Evolutionary conservation across 2,113 vertebrate genomes (phyloP).

Genomic region (Suricata suricatta): DNA sequence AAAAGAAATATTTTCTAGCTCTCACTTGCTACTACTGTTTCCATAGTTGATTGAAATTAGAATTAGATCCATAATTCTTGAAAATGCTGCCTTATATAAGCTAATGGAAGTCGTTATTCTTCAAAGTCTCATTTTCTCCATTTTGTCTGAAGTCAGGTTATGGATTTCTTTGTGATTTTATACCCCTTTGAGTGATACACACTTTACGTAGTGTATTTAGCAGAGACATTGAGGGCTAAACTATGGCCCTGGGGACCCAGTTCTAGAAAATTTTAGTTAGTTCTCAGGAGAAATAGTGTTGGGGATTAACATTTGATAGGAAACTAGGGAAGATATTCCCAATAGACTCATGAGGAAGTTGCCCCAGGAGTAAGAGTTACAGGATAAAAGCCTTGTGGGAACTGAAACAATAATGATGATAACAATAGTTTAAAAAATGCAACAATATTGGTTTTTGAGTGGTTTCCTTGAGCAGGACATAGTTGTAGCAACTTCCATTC

Average conservation of each 20-base stretch:
- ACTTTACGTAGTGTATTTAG: neutral
- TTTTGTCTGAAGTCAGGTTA: neutral
- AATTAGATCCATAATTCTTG: neutral
- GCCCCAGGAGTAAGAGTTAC: neutral
- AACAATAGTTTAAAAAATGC: neutral
- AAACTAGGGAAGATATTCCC: neutral
- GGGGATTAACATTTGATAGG: neutral
- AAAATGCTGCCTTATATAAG: neutral
- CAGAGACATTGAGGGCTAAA: neutral
- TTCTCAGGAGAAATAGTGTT: neutral
- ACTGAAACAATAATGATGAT: neutral
- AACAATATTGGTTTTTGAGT: neutral
- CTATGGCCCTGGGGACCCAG: neutral
- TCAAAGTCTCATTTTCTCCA: neutral
- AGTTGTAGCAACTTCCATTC: neutral
- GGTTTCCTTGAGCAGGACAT: neutral
- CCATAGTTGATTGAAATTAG: neutral
- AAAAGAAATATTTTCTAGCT: neutral
- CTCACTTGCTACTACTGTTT: neutral
- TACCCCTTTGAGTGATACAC: neutral
- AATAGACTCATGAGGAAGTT: neutral
- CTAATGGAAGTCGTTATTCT: neutral
- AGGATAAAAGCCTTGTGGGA: neutral
- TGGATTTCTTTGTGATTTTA: neutral
- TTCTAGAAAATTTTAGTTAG: constrained; percentile 22